Evolutionary conservation across 2,888 invertebrate species (phyloP).

Genomic region (Rhagonycha lutea): DNA sequence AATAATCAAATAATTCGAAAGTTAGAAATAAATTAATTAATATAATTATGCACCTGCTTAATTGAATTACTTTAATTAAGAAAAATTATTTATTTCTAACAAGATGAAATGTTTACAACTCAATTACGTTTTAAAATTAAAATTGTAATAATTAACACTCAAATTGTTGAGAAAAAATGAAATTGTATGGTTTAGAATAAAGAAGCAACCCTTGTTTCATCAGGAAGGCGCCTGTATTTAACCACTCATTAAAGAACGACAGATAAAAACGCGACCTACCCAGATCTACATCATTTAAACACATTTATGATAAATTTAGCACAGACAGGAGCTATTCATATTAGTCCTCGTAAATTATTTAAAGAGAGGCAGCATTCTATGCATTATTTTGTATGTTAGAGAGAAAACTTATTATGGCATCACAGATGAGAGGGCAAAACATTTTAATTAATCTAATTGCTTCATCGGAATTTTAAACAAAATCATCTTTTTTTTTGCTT

Average conservation of each 20-base stretch:
- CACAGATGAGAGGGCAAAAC: conserved; percentile 26
- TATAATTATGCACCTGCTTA: too few relatives aligned
- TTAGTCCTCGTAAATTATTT: conserved; percentile 36
- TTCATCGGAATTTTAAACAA: conserved; percentile 11
- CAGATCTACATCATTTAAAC: conserved; percentile 39
- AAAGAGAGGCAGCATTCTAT: conserved; percentile 15
- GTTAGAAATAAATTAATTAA: too few relatives aligned
- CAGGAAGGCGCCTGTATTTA: conserved; percentile 28
- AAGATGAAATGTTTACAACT: too few relatives aligned
- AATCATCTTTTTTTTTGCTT: not conserved
- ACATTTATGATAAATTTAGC: conserved; percentile 46
- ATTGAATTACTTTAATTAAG: too few relatives aligned
- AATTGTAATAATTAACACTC: not conserved
- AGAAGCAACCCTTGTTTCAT: conserved; percentile 13
- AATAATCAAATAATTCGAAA: too few relatives aligned
- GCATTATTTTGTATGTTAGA: not conserved
- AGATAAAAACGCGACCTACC: conserved; percentile 28
- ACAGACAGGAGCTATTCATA: conserved; percentile 43
- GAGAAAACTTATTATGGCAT: conserved; percentile 20
- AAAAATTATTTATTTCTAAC: too few relatives aligned
- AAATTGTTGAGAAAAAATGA: not conserved
- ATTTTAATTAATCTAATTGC: conserved; percentile 32
- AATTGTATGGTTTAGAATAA: not conserved
- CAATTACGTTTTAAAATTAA: not conserved
- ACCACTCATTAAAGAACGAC: conserved; percentile 27